Evolutionary conservation across 2,888 invertebrate genomes (phyloP).

Genomic region (Drosophila tripunctata): DNA sequence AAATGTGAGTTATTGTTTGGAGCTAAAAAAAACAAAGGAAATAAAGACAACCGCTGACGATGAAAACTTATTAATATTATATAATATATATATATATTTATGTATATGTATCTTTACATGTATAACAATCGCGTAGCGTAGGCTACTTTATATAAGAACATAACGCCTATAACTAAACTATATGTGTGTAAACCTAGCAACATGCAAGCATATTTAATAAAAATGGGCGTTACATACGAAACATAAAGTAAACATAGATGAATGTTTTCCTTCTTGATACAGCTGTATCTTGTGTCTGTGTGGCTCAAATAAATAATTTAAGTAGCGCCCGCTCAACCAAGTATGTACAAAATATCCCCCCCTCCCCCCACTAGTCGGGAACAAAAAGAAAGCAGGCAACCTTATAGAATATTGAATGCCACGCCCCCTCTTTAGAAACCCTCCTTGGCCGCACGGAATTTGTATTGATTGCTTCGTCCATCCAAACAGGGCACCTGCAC

Average conservation of each 20-base stretch:
- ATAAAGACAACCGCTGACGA: constrained; percentile 48
- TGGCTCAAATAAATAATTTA: constrained; percentile 59
- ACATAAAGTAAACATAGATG: constrained; percentile 1
- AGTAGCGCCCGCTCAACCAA: constrained; percentile 18
- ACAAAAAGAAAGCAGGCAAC: background rate
- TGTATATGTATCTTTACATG: constrained; percentile 34
- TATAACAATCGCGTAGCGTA: constrained; percentile 50
- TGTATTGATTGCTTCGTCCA: constrained; percentile 71
- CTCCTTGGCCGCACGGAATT: constrained; percentile 82
- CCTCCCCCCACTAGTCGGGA: background rate
- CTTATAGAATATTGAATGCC: background rate
- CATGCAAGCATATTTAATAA: constrained; percentile 38
- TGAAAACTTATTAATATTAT: constrained; percentile 27
- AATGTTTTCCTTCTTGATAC: constrained; percentile 4
- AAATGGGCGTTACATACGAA: constrained; percentile 32
- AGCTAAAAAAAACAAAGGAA: constrained; percentile 18
- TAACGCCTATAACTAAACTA: constrained; percentile 50
- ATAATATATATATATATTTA: constrained; percentile 29
- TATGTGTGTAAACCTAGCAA: constrained; percentile 60
- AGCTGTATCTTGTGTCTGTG: constrained; percentile 8
- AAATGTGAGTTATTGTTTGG: constrained; percentile 36
- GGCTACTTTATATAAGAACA: constrained; percentile 50
- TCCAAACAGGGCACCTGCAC: constrained; percentile 86
- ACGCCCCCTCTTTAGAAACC: constrained; percentile 71
- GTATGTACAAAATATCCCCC: constrained; percentile 40